phyloP scores from a whole-genome alignment of 2,797 vertebrate species.

The Ptychobarbus kaznakovi region DNA sequence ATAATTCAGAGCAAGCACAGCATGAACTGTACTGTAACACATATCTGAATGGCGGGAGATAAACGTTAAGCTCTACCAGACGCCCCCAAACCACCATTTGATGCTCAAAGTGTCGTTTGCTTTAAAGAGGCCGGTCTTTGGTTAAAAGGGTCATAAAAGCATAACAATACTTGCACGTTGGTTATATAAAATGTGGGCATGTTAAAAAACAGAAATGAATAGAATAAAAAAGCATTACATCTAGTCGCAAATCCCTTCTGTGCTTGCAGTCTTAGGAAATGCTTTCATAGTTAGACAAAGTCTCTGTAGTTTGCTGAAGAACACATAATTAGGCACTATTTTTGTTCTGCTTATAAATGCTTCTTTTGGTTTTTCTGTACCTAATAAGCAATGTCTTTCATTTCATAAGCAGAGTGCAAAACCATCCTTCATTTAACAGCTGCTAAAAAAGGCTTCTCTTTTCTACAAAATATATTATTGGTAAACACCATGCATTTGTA shows the following conservation, averaged over 20 bases:
- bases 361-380: conserved; percentile 5
- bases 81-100: conserved; percentile 6
- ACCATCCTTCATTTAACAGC: background rate
- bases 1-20: conserved; percentile 1
- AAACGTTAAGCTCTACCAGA: conserved; percentile 20
- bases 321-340: conserved; percentile 36
- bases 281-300: conserved; percentile 19
- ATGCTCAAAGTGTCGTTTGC: conserved; percentile 17
- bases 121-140: conserved; percentile 30
- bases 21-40: background rate
- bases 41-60: conserved; percentile 25
- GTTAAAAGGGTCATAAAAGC: conserved; percentile 28
- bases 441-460: background rate
- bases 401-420: background rate
- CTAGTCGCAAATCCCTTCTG: background rate
- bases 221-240: background rate
- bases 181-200: conserved; percentile 32
- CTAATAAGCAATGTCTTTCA: conserved; percentile 9
- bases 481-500: conserved; percentile 12
- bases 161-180: background rate
- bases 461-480: background rate
- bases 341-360: conserved; percentile 6
- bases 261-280: conserved; percentile 12
- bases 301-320: conserved; percentile 2
- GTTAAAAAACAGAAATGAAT: conserved; percentile 20